Evolutionary conservation across 1,140 invertebrate genomes (phyloP).

Genomic region (Melipona quadrifasciata): DNA sequence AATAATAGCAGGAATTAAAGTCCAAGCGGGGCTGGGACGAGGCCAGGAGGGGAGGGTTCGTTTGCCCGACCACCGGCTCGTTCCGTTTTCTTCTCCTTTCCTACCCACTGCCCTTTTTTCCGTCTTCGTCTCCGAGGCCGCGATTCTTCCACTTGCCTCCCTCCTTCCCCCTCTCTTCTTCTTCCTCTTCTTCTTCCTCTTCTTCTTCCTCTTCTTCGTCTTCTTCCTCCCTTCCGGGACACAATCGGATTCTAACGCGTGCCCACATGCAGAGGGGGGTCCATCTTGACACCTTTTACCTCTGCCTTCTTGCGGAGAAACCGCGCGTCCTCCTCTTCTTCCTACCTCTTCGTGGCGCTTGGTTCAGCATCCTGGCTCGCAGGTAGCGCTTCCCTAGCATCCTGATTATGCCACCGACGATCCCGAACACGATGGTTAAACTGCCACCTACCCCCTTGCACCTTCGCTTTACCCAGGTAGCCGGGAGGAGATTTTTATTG

Average conservation of each 20-base stretch:
- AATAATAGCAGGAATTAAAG: constrained; percentile 77
- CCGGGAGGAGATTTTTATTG: constrained; percentile 66
- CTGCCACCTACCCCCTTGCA: constrained; percentile 46
- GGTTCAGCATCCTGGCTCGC: constrained; percentile 14
- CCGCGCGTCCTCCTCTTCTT: constrained; percentile 14
- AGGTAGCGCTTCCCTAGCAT: constrained; percentile 62
- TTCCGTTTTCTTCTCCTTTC: constrained; percentile 62
- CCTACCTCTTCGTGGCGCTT: constrained; percentile 5
- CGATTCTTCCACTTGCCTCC: constrained; percentile 1
- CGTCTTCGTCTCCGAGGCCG: constrained; percentile 13
- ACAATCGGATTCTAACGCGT: constrained; percentile 65
- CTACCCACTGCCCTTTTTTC: constrained; percentile 53
- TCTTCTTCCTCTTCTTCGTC: not conserved
- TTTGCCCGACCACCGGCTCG: constrained; percentile 35
- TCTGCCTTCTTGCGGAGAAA: constrained; percentile 59
- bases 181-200: not conserved
- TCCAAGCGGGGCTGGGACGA: constrained; percentile 13
- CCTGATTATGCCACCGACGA: constrained; percentile 64
- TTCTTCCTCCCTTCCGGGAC: constrained; percentile 58
- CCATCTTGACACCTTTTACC: constrained; percentile 71
- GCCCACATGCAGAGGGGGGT: constrained; percentile 45
- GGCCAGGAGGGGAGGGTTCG: constrained; percentile 21
- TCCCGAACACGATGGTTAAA: constrained; percentile 42
- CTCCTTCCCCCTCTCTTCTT: not conserved
- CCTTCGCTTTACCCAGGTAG: constrained; percentile 64